Evolutionary conservation across 1,140 invertebrate species (phyloP), one percentile per base, ranked within the genome.

Genomic region (Amyelois transitella): DNA sequence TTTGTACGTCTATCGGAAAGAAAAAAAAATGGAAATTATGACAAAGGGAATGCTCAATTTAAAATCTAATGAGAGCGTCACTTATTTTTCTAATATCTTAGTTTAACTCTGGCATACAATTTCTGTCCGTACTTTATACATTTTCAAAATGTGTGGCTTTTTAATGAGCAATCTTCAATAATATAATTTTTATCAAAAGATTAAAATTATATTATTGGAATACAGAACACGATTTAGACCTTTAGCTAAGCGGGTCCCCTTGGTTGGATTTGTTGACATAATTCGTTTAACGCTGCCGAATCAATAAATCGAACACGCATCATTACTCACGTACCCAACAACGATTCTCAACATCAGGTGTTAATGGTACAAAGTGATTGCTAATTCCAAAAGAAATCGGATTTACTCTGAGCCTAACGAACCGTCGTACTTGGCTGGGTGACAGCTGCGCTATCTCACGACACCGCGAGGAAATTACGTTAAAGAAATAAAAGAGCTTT

Each of bases 371-470:
- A 72, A 69, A 72, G 66, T 56, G 63, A 70, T 73, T 72, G 72
- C 67, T 77, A 77, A 75, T 75, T 75, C 56, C 58, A 55, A 72
- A 72, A 72, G 66, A 69, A 66, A 63, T 69, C 58, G 51, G 58
- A 66, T 72, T 76, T 64, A 53, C 55, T 55, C 66, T 61, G 64
- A 60, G 70, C 22, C 62, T 76, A 76, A 76, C 73, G 73, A 76
- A 76, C 68, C 73, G 63, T 60, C 2, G 12, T 14, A 14, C 32
- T 38, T 38, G 32, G 28, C 8, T 1, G n/a, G 45, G 47, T 55
- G 68, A 62, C 61, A 66, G 59, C 67, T 62, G 62, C 28, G 54
- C 60, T 57, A 45, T 55, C 56, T 32, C 10, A 10, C 25, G 25
- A 32, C 12, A 12, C 8, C 22, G 22, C 22, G 22, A 24, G n/a